phyloP scores from a whole-genome alignment of 2,888 invertebrate genomes.

The Eurois occulta region DNA sequence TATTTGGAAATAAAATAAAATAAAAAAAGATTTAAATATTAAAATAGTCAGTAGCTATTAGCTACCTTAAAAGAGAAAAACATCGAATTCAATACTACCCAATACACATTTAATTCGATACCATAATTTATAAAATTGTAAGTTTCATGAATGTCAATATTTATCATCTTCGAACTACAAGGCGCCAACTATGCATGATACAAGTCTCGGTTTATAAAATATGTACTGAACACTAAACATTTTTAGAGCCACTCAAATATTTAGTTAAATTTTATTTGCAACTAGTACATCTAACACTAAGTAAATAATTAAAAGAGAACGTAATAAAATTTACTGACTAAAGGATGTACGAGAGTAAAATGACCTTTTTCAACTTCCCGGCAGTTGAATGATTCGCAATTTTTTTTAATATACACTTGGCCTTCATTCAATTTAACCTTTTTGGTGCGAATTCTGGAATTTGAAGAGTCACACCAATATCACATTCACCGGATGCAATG shows the following conservation, averaged over 20 bases:
- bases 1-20: background rate
- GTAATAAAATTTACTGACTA: background rate
- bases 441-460: slow-evolving; percentile 69
- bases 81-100: background rate
- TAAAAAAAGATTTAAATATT: too few species aligned
- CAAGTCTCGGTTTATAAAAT: background rate
- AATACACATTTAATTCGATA: background rate
- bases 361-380: slow-evolving; percentile 37
- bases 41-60: background rate
- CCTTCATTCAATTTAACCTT: slow-evolving; percentile 14
- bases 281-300: background rate
- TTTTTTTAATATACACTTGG: slow-evolving; percentile 29
- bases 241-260: background rate
- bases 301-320: slow-evolving; percentile 8
- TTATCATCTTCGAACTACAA: slow-evolving; percentile 11
- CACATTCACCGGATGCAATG: slow-evolving; percentile 77
- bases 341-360: background rate
- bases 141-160: background rate
- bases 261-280: background rate
- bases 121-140: background rate
- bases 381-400: slow-evolving; percentile 42
- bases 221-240: slow-evolving; percentile 16
- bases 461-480: slow-evolving; percentile 77
- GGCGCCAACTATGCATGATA: slow-evolving; percentile 12
- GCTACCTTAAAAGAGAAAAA: background rate